These are phyloP conservation scores for Acrocyrtus sp. DNA, from an alignment of 2,888 invertebrate genomes.

Conservation along the genomic window DNA sequence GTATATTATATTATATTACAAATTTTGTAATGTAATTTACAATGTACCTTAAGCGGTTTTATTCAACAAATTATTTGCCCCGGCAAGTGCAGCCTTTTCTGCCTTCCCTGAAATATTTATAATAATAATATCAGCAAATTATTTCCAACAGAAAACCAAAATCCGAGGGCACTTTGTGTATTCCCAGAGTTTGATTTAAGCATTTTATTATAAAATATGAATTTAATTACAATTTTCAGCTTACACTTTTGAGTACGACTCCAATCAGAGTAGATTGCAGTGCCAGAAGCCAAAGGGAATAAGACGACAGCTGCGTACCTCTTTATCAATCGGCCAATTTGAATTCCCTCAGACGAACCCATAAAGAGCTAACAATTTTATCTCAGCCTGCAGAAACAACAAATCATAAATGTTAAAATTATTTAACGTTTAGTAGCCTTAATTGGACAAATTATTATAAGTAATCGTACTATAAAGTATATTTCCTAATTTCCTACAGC, in stretches of 20 bases:
- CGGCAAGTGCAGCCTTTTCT: slow-evolving; percentile 35
- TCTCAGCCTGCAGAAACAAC: too few species aligned
- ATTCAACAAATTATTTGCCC: too few species aligned
- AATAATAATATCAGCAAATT: slow-evolving; percentile 2
- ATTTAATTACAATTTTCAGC: not conserved
- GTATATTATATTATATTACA: too few species aligned
- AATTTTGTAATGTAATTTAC: not conserved
- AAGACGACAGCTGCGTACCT: slow-evolving; percentile 76
- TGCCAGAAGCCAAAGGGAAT: slow-evolving; percentile 73
- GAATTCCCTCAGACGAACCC: too few species aligned
- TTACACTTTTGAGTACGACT: slow-evolving; percentile 81
- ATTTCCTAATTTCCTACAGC: too few species aligned
- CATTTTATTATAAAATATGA: not conserved
- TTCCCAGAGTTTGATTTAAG: not conserved
- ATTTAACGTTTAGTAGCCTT: too few species aligned
- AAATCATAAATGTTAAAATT: too few species aligned
- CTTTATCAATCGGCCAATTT: slow-evolving; percentile 56
- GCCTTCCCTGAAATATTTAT: slow-evolving; percentile 43
- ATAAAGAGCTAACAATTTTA: too few species aligned
- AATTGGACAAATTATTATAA: too few species aligned
- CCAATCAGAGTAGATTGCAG: slow-evolving; percentile 78
- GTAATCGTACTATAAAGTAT: too few species aligned
- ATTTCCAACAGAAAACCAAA: not conserved
- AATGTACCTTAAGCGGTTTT: too few species aligned
- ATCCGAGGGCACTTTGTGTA: not conserved